A percentile compares a stretch with the other conserved stretches of the same genome.
Evolutionary conservation across 1,140 invertebrate species (phyloP).

Genomic region (Saccostrea glomerata): DNA sequence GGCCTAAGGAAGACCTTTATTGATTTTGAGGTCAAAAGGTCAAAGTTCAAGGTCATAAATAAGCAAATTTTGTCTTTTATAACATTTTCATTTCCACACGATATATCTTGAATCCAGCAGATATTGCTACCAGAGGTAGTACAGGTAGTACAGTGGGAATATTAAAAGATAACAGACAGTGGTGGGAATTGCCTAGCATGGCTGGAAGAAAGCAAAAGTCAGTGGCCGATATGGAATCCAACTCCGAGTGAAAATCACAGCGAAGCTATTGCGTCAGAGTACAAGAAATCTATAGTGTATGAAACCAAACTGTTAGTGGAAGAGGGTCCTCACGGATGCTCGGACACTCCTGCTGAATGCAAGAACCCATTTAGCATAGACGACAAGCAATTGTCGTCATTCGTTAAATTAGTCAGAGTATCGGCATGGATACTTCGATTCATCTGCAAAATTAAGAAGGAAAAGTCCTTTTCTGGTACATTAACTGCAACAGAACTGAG

Average conservation of each 20-base stretch:
- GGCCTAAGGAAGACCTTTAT: too few relatives aligned
- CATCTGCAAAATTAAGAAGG: not conserved
- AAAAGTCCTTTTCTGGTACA: too few relatives aligned
- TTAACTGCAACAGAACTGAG: too few relatives aligned
- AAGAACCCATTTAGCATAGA: too few relatives aligned
- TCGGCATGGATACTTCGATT: constrained; percentile 5
- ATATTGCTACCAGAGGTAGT: constrained; percentile 26
- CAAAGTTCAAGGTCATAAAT: too few relatives aligned
- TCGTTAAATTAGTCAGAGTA: not conserved
- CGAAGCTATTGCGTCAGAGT: not conserved
- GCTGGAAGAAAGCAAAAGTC: constrained; percentile 30
- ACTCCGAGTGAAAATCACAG: too few relatives aligned
- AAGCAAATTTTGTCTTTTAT: too few relatives aligned
- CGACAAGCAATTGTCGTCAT: not conserved
- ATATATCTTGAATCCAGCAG: constrained; percentile 55
- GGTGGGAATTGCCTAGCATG: constrained; percentile 49
- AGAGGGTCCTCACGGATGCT: constrained; percentile 3
- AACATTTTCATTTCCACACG: too few relatives aligned
- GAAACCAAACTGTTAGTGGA: not conserved
- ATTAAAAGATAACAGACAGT: not conserved
- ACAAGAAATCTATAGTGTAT: too few relatives aligned
- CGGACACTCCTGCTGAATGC: too few relatives aligned
- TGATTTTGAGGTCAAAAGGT: too few relatives aligned
- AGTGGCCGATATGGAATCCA: too few relatives aligned
- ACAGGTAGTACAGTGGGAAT: not conserved